Evolutionary conservation across 2,888 invertebrate genomes (phyloP), one percentile per base, ranked within the genome.

Genomic region (Beris morrisii): DNA sequence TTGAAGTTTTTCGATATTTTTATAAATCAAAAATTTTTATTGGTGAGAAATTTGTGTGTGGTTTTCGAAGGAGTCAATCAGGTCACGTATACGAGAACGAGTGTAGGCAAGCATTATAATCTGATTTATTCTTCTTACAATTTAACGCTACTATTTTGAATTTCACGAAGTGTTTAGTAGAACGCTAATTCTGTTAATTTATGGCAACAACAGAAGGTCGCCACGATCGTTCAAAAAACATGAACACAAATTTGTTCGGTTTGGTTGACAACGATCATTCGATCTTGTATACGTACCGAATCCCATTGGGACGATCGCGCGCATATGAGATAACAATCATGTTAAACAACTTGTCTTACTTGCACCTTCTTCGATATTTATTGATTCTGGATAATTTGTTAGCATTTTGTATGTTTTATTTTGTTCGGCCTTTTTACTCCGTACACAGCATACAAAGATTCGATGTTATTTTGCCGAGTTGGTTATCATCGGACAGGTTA

Each of bases 261-360:
- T 61, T 61, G 38, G 38, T 7, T 38, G 38, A 38, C 38, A 38
- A 38, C 38, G 38, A n/a, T 48, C 48, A n/a, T 48, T 48, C 13
- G 48, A n/a, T 48, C 48, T 48, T 48, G 13, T 15, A n/a, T 15
- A n/a, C n/a, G 48, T 15, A 13, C 11, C 48, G 22, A 38, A 38
- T 38, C 7, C 38, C 38, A 38, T 7, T 38, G 38, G 38, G 7
- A 61, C 57, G 64, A 55, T 57, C 64, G 63, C 67, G 63, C 67
- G 66, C 57, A 66, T 72, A 70, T 72, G 72, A 76, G 79, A 79
- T 79, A 79, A 80, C 76, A 76, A 79, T 80, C 80, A 75, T 80
- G 79, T 79, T 77, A 77, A 77, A 79, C 80, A 79, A 78, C 78
- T 75, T 79, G 79, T 79, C 78, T 79, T 79, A 79, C 75, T 74